Evolutionary conservation across 1,140 invertebrate species (phyloP), one percentile per base, ranked within the genome.

Genomic region (Acyrthosiphon pisum): DNA sequence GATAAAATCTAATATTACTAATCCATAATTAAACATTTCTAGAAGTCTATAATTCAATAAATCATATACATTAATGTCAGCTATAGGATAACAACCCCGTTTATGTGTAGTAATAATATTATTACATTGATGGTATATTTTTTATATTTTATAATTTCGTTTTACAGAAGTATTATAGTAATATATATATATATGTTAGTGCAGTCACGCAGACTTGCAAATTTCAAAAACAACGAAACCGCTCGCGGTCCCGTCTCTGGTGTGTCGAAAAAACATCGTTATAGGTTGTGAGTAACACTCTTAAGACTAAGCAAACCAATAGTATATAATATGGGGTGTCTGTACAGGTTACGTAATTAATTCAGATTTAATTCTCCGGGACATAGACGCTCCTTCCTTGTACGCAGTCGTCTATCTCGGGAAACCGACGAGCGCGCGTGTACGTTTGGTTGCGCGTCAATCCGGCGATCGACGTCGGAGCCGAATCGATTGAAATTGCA

Each of bases 31-130:
- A 93, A 93, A 93, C 91, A 56, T 37, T 93, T 50, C 91, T 93
- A 93, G 48, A 93, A 93, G 91, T 93, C 48, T 93, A 93, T 93
- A 93, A 93, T 86, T 93, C 91, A 93, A 93, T 93, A 93, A 93
- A 93, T 91, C n/a, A 83, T 93, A 60, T 93, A 93, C 81, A 84
- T 44, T 46, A 41, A 83, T 53, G 35, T 89, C 50, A 18, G 35
- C 87, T 89, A 46, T 37, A 50, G 44, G 88, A 60, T 41, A 60
- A 56, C 50, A 60, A 30, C 60, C 30, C 30, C 60, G 60, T 76
- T 68, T n/a, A 68, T 68, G 30, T 18, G n/a, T 76, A 76, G 4
- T 76, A 76, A 76, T 76, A n/a, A 37, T 88, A 35, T 18, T 88
- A 30, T 88, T 46, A 41, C 50, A 88, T n/a, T n/a, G 14, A 46